Evolutionary conservation across 2,888 invertebrate genomes (phyloP).

Genomic region (Tetheella fluctuosa): DNA sequence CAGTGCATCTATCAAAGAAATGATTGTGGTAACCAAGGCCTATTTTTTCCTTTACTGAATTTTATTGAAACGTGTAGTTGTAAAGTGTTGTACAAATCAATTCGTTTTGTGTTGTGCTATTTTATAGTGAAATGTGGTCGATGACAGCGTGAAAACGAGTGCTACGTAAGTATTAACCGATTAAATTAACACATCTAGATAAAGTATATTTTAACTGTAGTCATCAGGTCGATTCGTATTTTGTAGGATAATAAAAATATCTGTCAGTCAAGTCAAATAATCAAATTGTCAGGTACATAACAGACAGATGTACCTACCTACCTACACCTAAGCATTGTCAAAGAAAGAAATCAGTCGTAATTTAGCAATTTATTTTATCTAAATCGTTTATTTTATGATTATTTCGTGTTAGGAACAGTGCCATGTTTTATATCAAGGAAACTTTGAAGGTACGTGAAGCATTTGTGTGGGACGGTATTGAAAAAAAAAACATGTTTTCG

Average conservation of each 20-base stretch:
- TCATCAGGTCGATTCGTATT: slow-evolving; percentile 34
- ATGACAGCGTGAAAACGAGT: slow-evolving; percentile 80
- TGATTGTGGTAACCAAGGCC: slow-evolving; percentile 58
- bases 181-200: slow-evolving; percentile 47
- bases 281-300: slow-evolving; percentile 48
- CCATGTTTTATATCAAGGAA: slow-evolving; percentile 58
- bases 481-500: slow-evolving; percentile 69
- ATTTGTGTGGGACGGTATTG: slow-evolving; percentile 34
- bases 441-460: slow-evolving; percentile 51
- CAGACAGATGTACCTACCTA: slow-evolving; percentile 25
- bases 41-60: slow-evolving; percentile 55
- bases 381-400: slow-evolving; percentile 63
- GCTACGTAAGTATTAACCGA: slow-evolving; percentile 78
- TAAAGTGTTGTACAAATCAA: slow-evolving; percentile 50
- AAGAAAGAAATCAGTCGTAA: slow-evolving; percentile 68
- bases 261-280: slow-evolving; percentile 49
- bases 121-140: slow-evolving; percentile 77
- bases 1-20: slow-evolving; percentile 56
- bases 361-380: slow-evolving; percentile 61
- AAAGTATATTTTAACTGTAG: slow-evolving; percentile 26
- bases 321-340: slow-evolving; percentile 41
- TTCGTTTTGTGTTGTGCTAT: slow-evolving; percentile 59
- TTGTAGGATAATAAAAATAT: slow-evolving; percentile 56
- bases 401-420: slow-evolving; percentile 62
- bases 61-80: slow-evolving; percentile 45